These are phyloP conservation scores for Pandemis corylana DNA, from an alignment of 2,888 invertebrate genomes.

Conservation along the genomic window DNA sequence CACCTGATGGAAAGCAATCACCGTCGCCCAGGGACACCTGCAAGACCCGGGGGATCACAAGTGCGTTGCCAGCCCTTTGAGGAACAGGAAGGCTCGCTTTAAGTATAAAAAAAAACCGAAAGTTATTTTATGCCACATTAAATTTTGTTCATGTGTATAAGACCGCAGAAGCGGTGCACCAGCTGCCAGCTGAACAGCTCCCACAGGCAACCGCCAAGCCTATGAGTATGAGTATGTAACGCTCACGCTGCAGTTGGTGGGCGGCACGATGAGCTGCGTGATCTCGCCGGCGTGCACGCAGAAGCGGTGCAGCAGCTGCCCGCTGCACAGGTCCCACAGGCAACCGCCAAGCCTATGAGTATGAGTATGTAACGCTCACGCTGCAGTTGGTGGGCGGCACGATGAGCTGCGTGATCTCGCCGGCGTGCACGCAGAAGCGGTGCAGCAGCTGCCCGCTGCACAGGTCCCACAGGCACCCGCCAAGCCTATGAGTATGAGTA, in stretches of 20 bases:
- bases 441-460: conserved; percentile 95
- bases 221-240: too few species aligned
- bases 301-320: conserved; percentile 93
- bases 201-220: too few species aligned
- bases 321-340: conserved; percentile 97
- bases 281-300: conserved; percentile 99
- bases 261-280: conserved; percentile 96
- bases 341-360: conserved; percentile 88
- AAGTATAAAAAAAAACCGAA: too few species aligned
- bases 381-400: conserved; percentile 97
- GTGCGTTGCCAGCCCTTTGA: too few species aligned
- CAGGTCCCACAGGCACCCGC: conserved; percentile 98
- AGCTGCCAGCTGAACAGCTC: too few species aligned
- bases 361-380: conserved; percentile 79
- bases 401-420: conserved; percentile 96
- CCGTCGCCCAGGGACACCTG: too few species aligned
- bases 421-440: conserved; percentile 98
- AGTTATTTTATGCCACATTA: too few species aligned
- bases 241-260: conserved; percentile 93
- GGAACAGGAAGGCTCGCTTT: too few species aligned
- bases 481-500: conserved; percentile 91
- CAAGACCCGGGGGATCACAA: too few species aligned
- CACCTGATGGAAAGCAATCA: too few species aligned
- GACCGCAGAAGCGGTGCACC: too few species aligned
- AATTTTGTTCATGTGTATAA: too few species aligned